Conservation (phyloP, 2,888 invertebrate genomes). For the Bursaphelenchus okinawaensis region DNA sequence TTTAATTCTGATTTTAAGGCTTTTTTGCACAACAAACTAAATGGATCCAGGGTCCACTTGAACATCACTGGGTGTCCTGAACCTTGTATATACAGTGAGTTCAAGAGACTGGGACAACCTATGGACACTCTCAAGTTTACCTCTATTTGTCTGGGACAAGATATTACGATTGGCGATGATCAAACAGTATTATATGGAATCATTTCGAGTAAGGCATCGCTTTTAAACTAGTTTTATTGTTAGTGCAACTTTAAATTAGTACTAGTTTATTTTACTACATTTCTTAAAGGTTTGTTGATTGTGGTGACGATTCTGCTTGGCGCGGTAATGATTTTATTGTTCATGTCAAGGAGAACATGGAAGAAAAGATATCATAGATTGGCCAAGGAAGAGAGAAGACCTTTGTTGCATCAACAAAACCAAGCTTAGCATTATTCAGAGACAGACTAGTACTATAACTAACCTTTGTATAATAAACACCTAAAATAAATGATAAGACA, state of each 20-base stretch:
- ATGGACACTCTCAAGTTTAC: slow-evolving; percentile 7
- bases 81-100: slow-evolving; percentile 18
- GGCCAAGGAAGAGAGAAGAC: slow-evolving; percentile 5
- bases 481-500: too few relatives aligned
- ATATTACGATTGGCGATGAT: slow-evolving; percentile 2
- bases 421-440: background rate
- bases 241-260: background rate
- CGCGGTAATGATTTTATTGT: slow-evolving; percentile 10
- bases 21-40: slow-evolving; percentile 18
- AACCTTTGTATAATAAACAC: too few relatives aligned
- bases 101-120: slow-evolving; percentile 8
- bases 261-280: too few relatives aligned
- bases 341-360: slow-evolving; percentile 13
- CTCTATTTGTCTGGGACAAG: slow-evolving; percentile 5
- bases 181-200: slow-evolving; percentile 2
- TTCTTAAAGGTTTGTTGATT: slow-evolving; percentile 17
- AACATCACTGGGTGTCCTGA: slow-evolving; percentile 15
- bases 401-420: background rate
- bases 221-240: slow-evolving; percentile 13
- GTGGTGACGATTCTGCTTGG: slow-evolving; percentile 14
- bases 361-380: background rate
- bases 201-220: background rate
- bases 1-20: slow-evolving; percentile 14
- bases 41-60: slow-evolving; percentile 17
- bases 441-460: too few relatives aligned